Evolutionary conservation across 2,797 vertebrate genomes (phyloP).

Genomic region (Pitangus sulphuratus): DNA sequence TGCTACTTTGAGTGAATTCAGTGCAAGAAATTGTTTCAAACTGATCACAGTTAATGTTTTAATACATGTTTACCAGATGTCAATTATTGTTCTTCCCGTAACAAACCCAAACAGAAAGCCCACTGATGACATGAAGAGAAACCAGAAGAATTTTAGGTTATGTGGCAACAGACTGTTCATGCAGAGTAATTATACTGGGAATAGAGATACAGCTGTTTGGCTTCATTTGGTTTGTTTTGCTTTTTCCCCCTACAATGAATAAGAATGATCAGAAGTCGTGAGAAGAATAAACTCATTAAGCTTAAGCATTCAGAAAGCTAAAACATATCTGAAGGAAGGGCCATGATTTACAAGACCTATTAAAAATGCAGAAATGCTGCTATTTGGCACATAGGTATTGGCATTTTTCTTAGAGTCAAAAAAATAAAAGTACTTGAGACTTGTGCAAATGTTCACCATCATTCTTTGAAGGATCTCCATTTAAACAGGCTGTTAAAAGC

Average conservation of each 20-base stretch:
- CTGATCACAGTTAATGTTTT: neutral
- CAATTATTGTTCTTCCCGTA: neutral
- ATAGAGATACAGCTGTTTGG: neutral
- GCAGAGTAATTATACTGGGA: neutral
- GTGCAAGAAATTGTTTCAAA: neutral
- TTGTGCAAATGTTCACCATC: neutral
- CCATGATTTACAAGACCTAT: neutral
- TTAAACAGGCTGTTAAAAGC: neutral
- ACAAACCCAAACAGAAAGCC: neutral
- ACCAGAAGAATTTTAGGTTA: neutral
- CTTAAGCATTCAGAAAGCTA: neutral
- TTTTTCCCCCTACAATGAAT: neutral
- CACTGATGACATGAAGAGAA: neutral
- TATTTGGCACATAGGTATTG: neutral
- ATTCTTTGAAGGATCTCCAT: neutral
- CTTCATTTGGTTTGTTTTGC: neutral
- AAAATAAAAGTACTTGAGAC: neutral
- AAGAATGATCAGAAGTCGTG: neutral
- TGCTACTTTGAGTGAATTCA: neutral
- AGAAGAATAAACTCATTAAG: neutral
- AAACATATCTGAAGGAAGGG: neutral
- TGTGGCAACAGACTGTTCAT: neutral
- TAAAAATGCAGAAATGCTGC: neutral
- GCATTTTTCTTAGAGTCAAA: neutral
- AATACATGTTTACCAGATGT: slow-evolving; percentile 2